These are phyloP conservation scores for Chrysina gloriosa DNA, from an alignment of 2,888 invertebrate species.

Conservation along the genomic window DNA sequence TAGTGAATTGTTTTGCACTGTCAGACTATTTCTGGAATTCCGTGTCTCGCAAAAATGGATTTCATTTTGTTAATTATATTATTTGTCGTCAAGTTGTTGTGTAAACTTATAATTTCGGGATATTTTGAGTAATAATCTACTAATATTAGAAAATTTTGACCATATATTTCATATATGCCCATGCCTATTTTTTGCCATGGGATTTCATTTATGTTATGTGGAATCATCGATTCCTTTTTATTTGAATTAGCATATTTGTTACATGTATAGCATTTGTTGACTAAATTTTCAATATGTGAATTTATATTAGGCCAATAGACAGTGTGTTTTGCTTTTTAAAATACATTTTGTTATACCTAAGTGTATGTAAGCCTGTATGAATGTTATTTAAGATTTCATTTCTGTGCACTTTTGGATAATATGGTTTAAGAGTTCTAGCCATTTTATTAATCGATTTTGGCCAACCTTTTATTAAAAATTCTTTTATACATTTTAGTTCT, in stretches of 20 bases:
- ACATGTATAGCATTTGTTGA: slow-evolving; percentile 7
- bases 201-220: neutral
- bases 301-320: slow-evolving; percentile 48
- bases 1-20: neutral
- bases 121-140: neutral
- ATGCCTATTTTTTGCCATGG: neutral
- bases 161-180: neutral
- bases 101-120: neutral
- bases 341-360: slow-evolving; percentile 50
- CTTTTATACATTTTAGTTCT: neutral
- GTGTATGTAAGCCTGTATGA: slow-evolving; percentile 52
- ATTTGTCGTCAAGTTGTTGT: neutral
- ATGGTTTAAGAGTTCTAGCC: slow-evolving; percentile 30
- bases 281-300: neutral
- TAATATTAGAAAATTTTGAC: neutral
- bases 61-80: neutral
- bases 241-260: slow-evolving; percentile 23
- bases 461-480: neutral
- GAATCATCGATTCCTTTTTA: neutral
- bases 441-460: neutral
- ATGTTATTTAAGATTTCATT: slow-evolving; percentile 46
- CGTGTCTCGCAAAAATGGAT: neutral
- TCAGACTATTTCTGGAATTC: neutral
- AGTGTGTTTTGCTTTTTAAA: slow-evolving; percentile 46
- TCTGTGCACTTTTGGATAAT: slow-evolving; percentile 47